These are phyloP conservation scores for Hipparchia sbordonii DNA, from an alignment of 2,888 invertebrate species.

Conservation along the genomic window DNA sequence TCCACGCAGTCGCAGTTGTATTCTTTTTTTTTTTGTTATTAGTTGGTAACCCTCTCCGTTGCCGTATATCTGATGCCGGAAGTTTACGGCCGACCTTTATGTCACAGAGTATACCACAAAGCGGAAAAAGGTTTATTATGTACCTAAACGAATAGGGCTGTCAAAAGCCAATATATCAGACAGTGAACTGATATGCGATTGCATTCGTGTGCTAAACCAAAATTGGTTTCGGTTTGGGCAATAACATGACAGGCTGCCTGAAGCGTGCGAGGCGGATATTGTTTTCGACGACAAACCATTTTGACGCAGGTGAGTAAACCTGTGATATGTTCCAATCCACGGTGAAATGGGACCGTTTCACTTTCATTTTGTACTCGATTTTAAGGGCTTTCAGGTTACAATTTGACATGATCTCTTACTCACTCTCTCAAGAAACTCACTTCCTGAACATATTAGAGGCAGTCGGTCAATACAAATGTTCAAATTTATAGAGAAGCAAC, in stretches of 20 bases:
- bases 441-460: too few species aligned
- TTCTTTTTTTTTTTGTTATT: too few species aligned
- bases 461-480: too few species aligned
- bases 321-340: constrained; percentile 9
- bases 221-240: constrained; percentile 15
- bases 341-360: background rate
- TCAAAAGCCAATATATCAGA: background rate
- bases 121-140: background rate
- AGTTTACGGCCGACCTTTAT: too few species aligned
- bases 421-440: too few species aligned
- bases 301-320: constrained; percentile 14
- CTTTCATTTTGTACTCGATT: background rate
- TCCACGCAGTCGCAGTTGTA: too few species aligned
- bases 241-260: constrained; percentile 12
- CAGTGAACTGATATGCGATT: background rate
- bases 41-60: too few species aligned
- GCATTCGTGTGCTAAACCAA: constrained; percentile 3
- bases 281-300: constrained; percentile 23
- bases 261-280: constrained; percentile 20
- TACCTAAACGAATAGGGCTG: background rate
- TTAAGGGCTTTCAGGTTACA: background rate
- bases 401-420: background rate
- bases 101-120: background rate
- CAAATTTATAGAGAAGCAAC: too few species aligned
- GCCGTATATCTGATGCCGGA: too few species aligned